Percentiles rank a stretch among this genome's conserved stretches.
Conservation (phyloP, 2,888 invertebrate genomes). For the Mystacides longicornis region DNA sequence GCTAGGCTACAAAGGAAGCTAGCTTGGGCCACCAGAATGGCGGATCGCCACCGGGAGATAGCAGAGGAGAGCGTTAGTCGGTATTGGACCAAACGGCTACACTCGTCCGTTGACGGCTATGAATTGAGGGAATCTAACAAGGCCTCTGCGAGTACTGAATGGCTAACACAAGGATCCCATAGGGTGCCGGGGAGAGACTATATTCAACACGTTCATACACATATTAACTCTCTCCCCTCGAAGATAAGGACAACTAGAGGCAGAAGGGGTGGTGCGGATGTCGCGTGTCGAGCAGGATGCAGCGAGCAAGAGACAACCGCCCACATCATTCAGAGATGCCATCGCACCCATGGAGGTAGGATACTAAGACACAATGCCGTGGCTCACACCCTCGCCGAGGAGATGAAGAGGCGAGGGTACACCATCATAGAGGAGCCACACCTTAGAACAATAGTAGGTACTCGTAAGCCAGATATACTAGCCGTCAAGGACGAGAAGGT, state of each 20-base stretch:
- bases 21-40: not conserved
- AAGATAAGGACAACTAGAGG: not conserved
- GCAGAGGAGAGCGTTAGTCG: not conserved
- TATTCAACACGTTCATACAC: constrained; percentile 20
- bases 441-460: constrained; percentile 27
- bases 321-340: constrained; percentile 31
- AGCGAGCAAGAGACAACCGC: constrained; percentile 28
- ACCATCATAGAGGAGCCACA: constrained; percentile 28
- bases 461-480: constrained; percentile 32
- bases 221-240: not conserved
- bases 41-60: not conserved
- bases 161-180: constrained; percentile 19
- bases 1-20: not conserved
- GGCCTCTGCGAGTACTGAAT: not conserved
- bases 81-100: not conserved
- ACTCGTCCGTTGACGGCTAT: not conserved
- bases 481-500: no score
- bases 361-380: constrained; percentile 31
- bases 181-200: constrained; percentile 31
- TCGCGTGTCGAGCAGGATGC: constrained; percentile 29
- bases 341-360: constrained; percentile 32
- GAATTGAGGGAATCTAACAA: not conserved
- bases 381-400: constrained; percentile 24
- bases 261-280: not conserved
- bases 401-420: constrained; percentile 28